Conservation (phyloP, 1,140 invertebrate species). For the Bombus huntii region DNA sequence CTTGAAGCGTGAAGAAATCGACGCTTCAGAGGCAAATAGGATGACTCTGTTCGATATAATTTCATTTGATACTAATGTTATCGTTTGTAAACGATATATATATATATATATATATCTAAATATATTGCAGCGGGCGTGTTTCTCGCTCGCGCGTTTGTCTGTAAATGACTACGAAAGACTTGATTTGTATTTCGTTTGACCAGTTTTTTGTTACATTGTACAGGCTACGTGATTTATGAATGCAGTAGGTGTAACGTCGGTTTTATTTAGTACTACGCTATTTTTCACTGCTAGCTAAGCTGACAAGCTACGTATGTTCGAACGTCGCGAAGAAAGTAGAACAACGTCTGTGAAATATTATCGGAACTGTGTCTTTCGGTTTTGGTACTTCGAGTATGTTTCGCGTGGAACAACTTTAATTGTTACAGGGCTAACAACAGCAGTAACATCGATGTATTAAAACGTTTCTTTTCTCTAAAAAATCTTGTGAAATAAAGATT, state of each 20-base stretch:
- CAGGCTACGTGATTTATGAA: not conserved
- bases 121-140: too few relatives aligned
- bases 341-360: constrained; percentile 10
- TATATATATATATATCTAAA: too few relatives aligned
- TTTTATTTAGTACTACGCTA: constrained; percentile 2
- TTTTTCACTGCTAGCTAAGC: not conserved
- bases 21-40: too few relatives aligned
- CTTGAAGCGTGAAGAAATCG: too few relatives aligned
- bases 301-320: constrained; percentile 12
- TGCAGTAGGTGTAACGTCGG: constrained; percentile 3
- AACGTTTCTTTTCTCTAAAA: too few relatives aligned
- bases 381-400: not conserved
- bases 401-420: not conserved
- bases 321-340: constrained; percentile 3
- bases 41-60: not conserved
- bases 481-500: too few relatives aligned
- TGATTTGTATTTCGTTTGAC: constrained; percentile 16
- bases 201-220: not conserved
- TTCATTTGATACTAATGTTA: not conserved
- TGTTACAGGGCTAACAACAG: too few relatives aligned
- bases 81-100: too few relatives aligned
- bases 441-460: fast-evolving
- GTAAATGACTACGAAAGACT: not conserved
- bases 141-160: not conserved
- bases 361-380: not conserved